Conservation (phyloP, 2,888 invertebrate species). For the Meta bourneti region DNA sequence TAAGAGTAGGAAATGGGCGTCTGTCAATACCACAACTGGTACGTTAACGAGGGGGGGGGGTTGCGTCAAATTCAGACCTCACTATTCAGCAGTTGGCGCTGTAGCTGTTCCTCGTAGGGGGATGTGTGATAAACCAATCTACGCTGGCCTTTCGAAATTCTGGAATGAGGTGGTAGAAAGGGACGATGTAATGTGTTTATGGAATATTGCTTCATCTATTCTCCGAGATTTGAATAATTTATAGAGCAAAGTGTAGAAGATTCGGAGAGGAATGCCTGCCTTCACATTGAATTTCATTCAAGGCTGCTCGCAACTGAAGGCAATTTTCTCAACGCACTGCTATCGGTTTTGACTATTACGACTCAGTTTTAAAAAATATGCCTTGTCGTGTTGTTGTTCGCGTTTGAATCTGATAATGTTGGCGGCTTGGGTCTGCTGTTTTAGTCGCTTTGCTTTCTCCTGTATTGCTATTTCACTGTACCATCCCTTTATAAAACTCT, state of each 20-base stretch:
- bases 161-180: slow-evolving; percentile 11
- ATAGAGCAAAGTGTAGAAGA: slow-evolving; percentile 29
- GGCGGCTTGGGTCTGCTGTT: no score
- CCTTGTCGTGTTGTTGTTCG: background rate
- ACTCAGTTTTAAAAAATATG: background rate
- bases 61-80: slow-evolving; percentile 26
- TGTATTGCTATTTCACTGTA: no score
- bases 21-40: slow-evolving; percentile 55
- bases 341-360: background rate
- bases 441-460: no score
- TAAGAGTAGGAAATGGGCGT: background rate
- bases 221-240: slow-evolving; percentile 60
- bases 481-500: no score
- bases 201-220: slow-evolving; percentile 60
- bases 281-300: background rate
- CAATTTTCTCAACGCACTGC: background rate
- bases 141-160: slow-evolving; percentile 43
- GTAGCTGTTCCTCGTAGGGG: slow-evolving; percentile 24
- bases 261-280: slow-evolving; percentile 2
- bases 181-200: slow-evolving; percentile 62
- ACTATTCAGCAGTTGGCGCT: slow-evolving; percentile 44
- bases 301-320: background rate
- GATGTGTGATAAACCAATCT: slow-evolving; percentile 65
- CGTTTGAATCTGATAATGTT: no score
- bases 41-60: slow-evolving; percentile 28